Conservation (phyloP, 2,797 vertebrate genomes). For the Gadopsis bispinosus region DNA sequence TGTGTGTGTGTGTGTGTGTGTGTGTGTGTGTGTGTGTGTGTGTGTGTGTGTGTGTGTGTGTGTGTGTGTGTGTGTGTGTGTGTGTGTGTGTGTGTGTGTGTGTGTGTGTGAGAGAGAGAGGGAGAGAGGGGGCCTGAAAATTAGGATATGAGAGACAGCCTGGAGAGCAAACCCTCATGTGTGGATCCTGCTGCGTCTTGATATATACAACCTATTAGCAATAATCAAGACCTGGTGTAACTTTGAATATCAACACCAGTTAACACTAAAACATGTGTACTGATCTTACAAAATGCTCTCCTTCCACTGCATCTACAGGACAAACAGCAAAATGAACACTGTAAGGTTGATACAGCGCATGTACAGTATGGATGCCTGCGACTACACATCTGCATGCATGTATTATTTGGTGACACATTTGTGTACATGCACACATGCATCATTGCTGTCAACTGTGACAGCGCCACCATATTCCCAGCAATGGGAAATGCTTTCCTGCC, state of each 20-base stretch:
- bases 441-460: slow-evolving; percentile 44
- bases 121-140: slow-evolving; percentile 50
- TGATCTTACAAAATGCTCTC: neutral
- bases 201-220: slow-evolving; percentile 31
- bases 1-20: too few species aligned
- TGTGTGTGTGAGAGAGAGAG: slow-evolving; percentile 30
- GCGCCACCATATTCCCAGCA: slow-evolving; percentile 7
- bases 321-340: neutral
- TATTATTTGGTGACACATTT: slow-evolving; percentile 17
- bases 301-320: neutral
- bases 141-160: slow-evolving; percentile 59
- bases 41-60: too few species aligned
- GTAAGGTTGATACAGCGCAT: slow-evolving; percentile 15
- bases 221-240: slow-evolving; percentile 42
- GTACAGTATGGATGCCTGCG: neutral
- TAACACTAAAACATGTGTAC: neutral
- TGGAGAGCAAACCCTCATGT: slow-evolving; percentile 50
- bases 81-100: slow-evolving; percentile 55
- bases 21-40: too few species aligned
- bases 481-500: slow-evolving; percentile 75
- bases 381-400: slow-evolving; percentile 18
- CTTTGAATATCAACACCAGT: slow-evolving; percentile 23
- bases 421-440: slow-evolving; percentile 16
- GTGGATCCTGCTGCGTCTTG: slow-evolving; percentile 34
- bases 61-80: slow-evolving; percentile 73